Base-by-base conservation (phyloP, 1,140 invertebrate genomes). In the Aphidius gifuensis region DNA sequence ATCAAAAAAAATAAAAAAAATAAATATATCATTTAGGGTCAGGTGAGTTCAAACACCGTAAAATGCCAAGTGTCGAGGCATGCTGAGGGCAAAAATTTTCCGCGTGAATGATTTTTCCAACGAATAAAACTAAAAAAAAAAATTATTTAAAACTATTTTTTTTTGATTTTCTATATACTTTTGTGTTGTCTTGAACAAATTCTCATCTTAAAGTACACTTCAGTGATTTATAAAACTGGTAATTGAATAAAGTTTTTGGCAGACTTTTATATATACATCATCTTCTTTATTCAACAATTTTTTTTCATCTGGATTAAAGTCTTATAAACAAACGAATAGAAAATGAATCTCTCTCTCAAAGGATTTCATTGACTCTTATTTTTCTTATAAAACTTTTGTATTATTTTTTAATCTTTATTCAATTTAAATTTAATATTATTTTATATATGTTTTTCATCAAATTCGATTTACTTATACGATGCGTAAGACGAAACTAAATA, bases 21-120 rank as follows among this genome's bases (percentile, higher is more conserved):
- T 32, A 32, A 32, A 32, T 32, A 32, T 32, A 32, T 32, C 23
- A 32, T 32, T 32, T 53, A 54, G 32, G 69, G 62, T 71, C 65
- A 65, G 61, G 42, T 56, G 60, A 56, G 64, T 62, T 67, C 66
- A 64, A 62, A 55, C 63, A 43, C 47, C 44, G 59, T 42, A 56
- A 60, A 64, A 56, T 43, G 39, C 53, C 21, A 60, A 65, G 55
- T 59, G 56, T 61, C 53, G 47, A 59, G 47, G 48, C 53, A 42
- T 53, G 49, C 57, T 58, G 50, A 64, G 46, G 42, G 43, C 53
- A 50, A 39, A 16, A 57, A 59, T 64, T 60, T 64, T 60, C 53
- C 58, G 45, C 49, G 42, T 56, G 46, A 64, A 57, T 57, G 54
- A 62, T 38, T 62, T 62, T 57, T 21, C 8, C 9, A 9, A 23